Base-by-base conservation (phyloP, 2,113 vertebrate genomes). In the Cyrtonyx montezumae region DNA sequence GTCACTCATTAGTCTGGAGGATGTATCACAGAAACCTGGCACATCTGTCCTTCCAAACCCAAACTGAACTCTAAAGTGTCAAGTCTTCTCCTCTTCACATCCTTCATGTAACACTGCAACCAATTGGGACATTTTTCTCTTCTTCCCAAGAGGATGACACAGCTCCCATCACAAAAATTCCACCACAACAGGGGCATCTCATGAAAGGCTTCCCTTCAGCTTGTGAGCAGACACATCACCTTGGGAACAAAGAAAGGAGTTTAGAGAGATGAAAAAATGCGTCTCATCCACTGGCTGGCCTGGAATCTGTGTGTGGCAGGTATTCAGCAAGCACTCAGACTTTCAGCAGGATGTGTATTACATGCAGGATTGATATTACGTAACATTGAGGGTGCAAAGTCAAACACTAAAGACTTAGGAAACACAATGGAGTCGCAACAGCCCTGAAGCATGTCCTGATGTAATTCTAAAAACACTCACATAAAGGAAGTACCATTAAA, bases 221-320 rank as follows among this genome's bases (percentile, higher is more conserved):
- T 79, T 51, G 4, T 48, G 68, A 83, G 65, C 36, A 62, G 40
- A 42, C 55, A 10, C 0, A 0, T 28, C 1, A 1, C 28, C 61
- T 58, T 0, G 0, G 53, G 75, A 79, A 58, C 59, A 1, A 3
- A 68, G 51, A 65, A 88, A 82, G 11, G 49, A 19, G 1, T 43
- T 59, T 0, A 0, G 21, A 80, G 14, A 8, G 45, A 14, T 70
- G 11, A 37, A 55, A 62, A 65, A 7, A 58, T 58, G 55, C 3
- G 9, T 2, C 30, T 78, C 8, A 3, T 61, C 87, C 40, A 56
- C 32, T 56, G 30, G 20, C 28, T 58, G 34, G 15, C 55, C 61
- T 65, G 70, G 30, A 89, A 53, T 3, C 0, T 0, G 3, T 23
- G 55, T 55, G 73, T 65, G 61, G 23, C 46, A 75, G 25, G 32